Percentiles rank a stretch among this genome's conserved stretches.
Conservation (phyloP, 2,113 vertebrate species). For the Gallinago undulata region DNA sequence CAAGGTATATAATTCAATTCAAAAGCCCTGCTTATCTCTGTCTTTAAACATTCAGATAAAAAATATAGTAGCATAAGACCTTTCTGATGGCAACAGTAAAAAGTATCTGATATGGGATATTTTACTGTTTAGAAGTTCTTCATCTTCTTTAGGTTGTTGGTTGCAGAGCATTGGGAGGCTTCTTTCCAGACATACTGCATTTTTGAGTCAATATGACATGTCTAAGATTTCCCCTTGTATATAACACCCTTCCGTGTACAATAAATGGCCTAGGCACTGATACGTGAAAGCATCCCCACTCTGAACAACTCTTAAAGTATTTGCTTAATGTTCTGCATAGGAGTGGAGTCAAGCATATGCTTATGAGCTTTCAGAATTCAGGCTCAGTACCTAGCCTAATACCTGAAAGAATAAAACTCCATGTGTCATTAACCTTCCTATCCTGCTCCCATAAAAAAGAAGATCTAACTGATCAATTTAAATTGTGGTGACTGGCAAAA, state of each 20-base stretch:
- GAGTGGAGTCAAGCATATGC: background rate
- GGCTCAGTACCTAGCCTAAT: background rate
- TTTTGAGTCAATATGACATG: background rate
- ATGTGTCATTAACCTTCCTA: conserved; percentile 27
- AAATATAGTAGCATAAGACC: background rate
- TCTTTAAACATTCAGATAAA: background rate
- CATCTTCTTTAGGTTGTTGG: background rate
- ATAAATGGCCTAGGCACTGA: background rate
- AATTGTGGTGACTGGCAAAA: conserved; percentile 8
- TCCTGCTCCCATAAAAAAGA: background rate
- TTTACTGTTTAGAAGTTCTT: background rate
- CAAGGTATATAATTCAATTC: background rate
- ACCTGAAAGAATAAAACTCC: conserved; percentile 14
- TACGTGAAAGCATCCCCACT: background rate
- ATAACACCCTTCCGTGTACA: background rate
- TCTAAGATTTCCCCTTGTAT: background rate
- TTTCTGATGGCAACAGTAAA: background rate
- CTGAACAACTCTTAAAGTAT: background rate
- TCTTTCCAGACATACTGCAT: background rate
- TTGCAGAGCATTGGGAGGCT: background rate
- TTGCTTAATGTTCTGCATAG: conserved; percentile 36
- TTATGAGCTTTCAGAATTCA: background rate
- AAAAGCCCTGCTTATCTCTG: background rate
- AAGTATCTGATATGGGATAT: background rate
- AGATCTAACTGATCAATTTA: conserved; percentile 1